phyloP scores from a whole-genome alignment of 2,888 invertebrate genomes.

The Lacanobia wlatinum region DNA sequence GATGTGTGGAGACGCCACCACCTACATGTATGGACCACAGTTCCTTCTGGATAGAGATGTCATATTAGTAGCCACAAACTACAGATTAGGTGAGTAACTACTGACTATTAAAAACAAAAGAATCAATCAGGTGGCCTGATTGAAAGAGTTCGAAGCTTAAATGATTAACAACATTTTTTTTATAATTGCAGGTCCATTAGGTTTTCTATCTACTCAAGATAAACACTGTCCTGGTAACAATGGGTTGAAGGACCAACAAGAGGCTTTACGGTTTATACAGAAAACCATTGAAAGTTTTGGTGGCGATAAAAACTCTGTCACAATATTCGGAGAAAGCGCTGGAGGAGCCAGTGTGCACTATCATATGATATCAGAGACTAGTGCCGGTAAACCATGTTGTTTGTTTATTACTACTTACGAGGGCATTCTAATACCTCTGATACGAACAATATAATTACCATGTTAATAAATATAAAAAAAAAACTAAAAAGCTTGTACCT shows the following conservation, averaged over 20 bases:
- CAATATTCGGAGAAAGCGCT: slow-evolving; percentile 93
- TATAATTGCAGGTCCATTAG: slow-evolving; percentile 89
- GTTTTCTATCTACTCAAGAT: slow-evolving; percentile 93
- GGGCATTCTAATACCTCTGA: background rate
- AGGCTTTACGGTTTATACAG: slow-evolving; percentile 92
- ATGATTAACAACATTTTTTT: background rate
- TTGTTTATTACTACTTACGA: background rate
- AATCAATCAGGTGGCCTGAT: background rate
- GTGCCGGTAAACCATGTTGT: slow-evolving; percentile 80
- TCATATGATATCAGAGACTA: slow-evolving; percentile 92
- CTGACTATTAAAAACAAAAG: background rate
- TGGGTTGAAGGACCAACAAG: slow-evolving; percentile 92
- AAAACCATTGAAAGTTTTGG: slow-evolving; percentile 91
- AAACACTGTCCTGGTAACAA: slow-evolving; percentile 92
- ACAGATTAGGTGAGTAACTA: slow-evolving; percentile 90
- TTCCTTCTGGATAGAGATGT: slow-evolving; percentile 93
- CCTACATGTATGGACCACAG: slow-evolving; percentile 93
- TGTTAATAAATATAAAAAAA: background rate
- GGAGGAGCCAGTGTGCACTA: slow-evolving; percentile 93
- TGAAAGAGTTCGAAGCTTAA: background rate
- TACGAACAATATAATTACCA: background rate
- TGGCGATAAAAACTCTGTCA: slow-evolving; percentile 92
- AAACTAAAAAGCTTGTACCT: too few relatives aligned
- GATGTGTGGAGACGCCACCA: slow-evolving; percentile 93
- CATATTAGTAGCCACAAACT: slow-evolving; percentile 93